Evolutionary conservation across 1,140 invertebrate species (phyloP).

Genomic region (Nephila pilipes): DNA sequence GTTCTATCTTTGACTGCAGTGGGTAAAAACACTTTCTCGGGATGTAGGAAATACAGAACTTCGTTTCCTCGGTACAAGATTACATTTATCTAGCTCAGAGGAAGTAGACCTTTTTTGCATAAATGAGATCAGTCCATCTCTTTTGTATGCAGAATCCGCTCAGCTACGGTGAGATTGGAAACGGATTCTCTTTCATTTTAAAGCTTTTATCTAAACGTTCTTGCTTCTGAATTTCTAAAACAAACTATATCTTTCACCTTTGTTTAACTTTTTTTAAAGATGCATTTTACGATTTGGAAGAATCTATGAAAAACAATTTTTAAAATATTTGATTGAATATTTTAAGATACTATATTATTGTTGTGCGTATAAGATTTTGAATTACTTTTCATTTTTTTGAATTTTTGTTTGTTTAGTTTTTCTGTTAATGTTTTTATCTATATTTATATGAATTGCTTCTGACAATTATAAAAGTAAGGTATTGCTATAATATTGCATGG

Average conservation of each 20-base stretch:
- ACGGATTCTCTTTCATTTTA: constrained; percentile 47
- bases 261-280: no score
- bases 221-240: not conserved
- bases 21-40: not conserved
- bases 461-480: no score
- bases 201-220: constrained; percentile 1
- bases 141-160: constrained; percentile 32
- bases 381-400: no score
- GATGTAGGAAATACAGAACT: constrained; percentile 41
- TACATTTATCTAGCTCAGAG: constrained; percentile 30
- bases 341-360: no score
- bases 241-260: not conserved
- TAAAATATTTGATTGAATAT: no score
- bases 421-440: no score
- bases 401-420: no score
- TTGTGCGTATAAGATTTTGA: no score
- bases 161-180: constrained; percentile 33
- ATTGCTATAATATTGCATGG: no score
- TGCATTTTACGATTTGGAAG: no score
- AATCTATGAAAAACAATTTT: no score
- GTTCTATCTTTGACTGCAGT: not conserved
- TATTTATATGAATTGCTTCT: no score
- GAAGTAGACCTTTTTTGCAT: constrained; percentile 56
- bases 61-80: constrained; percentile 39
- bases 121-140: constrained; percentile 47